Evolutionary conservation across 2,888 invertebrate genomes (phyloP).

Genomic region (Pherbina coryleti): DNA sequence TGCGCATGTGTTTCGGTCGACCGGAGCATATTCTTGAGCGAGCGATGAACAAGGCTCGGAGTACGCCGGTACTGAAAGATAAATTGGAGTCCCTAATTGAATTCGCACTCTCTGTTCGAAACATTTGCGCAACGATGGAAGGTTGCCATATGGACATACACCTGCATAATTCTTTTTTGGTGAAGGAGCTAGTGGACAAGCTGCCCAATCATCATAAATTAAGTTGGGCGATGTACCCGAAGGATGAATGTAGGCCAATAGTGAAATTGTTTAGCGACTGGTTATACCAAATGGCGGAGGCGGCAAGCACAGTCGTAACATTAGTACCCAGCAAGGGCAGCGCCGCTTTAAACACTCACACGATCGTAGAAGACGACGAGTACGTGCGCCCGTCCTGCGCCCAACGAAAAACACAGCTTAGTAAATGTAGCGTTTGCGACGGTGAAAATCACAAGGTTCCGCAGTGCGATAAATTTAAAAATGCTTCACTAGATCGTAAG

Average conservation of each 20-base stretch:
- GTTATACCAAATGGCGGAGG: too few species aligned
- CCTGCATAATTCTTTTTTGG: slow-evolving; percentile 17
- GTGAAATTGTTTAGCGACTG: background rate
- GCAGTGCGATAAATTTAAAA: slow-evolving; percentile 11
- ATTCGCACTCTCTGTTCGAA: slow-evolving; percentile 30
- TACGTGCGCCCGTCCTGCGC: too few species aligned
- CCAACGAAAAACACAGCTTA: too few species aligned
- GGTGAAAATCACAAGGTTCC: background rate
- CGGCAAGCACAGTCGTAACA: too few species aligned
- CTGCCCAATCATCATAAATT: background rate
- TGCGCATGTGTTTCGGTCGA: slow-evolving; percentile 36
- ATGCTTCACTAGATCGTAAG: background rate
- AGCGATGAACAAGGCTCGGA: slow-evolving; percentile 36
- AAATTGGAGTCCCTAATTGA: slow-evolving; percentile 41
- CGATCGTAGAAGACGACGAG: too few species aligned
- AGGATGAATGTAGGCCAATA: background rate
- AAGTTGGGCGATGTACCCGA: background rate
- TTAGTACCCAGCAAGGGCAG: too few species aligned
- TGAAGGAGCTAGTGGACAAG: background rate
- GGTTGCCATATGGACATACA: slow-evolving; percentile 19
- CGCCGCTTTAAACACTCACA: too few species aligned
- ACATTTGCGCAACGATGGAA: slow-evolving; percentile 30
- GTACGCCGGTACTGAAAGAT: slow-evolving; percentile 30
- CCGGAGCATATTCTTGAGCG: slow-evolving; percentile 40
- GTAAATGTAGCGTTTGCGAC: too few species aligned